A percentile compares a stretch with the other conserved stretches of the same genome.
Conservation (phyloP, 2,797 vertebrate genomes). For the Dermochelys coriacea region DNA sequence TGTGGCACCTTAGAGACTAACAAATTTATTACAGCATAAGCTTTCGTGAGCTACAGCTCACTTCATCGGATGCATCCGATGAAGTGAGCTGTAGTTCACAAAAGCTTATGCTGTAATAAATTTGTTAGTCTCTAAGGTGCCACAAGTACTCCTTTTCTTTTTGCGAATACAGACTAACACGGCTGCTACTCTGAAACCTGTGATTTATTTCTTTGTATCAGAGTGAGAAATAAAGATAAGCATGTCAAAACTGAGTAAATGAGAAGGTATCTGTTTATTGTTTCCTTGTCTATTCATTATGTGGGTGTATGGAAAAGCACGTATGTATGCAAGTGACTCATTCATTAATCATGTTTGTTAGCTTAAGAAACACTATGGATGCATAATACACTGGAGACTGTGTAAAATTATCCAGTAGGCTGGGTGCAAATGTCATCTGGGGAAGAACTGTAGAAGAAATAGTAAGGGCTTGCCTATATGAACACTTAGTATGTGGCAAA, state of each 20-base stretch:
- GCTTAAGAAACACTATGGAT: conserved; percentile 50
- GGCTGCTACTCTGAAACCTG: no score
- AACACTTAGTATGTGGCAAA: neutral
- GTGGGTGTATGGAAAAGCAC: conserved; percentile 62
- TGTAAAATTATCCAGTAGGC: conserved; percentile 46
- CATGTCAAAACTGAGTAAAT: conserved; percentile 57
- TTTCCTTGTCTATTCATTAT: conserved; percentile 48
- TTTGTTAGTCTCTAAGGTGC: no score
- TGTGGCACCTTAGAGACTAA: no score
- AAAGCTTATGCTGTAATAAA: no score
- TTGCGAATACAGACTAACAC: no score
- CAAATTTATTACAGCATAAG: no score
- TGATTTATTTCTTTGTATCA: conserved; percentile 13
- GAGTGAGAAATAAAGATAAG: neutral
- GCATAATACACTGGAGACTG: conserved; percentile 23
- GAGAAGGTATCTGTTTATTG: conserved; percentile 62
- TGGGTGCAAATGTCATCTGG: conserved; percentile 53
- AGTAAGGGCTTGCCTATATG: neutral
- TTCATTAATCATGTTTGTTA: conserved; percentile 48
- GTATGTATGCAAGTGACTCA: conserved; percentile 64
- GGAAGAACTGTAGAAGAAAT: neutral
- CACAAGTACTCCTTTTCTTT: no score
- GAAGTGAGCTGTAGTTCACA: no score
- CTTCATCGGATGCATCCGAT: no score
- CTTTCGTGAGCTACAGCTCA: no score